A percentile compares a stretch with the other conserved stretches of the same genome.
Conservation (phyloP, 2,113 vertebrate species). For the Neopipo cinnamomea region DNA sequence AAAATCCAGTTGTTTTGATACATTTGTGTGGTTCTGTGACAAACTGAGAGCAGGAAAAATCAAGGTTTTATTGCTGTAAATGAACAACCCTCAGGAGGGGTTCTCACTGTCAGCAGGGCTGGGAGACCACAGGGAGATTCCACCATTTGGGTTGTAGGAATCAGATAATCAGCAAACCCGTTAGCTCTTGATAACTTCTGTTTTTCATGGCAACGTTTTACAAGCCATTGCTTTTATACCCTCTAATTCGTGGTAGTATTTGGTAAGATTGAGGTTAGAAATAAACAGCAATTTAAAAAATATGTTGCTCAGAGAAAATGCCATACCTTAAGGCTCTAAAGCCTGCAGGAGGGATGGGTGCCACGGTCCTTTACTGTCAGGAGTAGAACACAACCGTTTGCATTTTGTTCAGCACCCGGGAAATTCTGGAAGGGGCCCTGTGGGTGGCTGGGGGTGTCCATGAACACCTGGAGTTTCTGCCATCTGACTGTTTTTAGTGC, state of each 20-base stretch:
- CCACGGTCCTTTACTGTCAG: background rate
- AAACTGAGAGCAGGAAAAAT: background rate
- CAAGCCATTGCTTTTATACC: background rate
- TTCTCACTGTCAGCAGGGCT: background rate
- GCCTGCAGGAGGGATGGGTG: background rate
- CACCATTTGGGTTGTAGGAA: background rate
- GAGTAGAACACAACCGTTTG: background rate
- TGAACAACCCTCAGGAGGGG: background rate
- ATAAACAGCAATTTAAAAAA: background rate
- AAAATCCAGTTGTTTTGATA: background rate
- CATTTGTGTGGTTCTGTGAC: background rate
- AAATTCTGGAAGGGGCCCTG: background rate
- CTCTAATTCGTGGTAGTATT: background rate
- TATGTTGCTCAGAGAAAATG: background rate
- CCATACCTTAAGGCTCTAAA: background rate
- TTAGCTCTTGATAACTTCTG: background rate
- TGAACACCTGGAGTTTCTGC: background rate
- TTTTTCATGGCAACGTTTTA: background rate
- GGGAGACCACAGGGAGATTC: background rate
- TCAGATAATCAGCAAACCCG: background rate
- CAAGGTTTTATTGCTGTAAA: background rate
- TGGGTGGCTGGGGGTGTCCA: background rate
- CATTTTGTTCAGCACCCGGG: background rate
- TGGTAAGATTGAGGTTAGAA: background rate
- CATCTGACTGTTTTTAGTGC: background rate